These are phyloP conservation scores for Embiotoca jacksoni DNA, from an alignment of 2,113 vertebrate species.

Conservation along the genomic window DNA sequence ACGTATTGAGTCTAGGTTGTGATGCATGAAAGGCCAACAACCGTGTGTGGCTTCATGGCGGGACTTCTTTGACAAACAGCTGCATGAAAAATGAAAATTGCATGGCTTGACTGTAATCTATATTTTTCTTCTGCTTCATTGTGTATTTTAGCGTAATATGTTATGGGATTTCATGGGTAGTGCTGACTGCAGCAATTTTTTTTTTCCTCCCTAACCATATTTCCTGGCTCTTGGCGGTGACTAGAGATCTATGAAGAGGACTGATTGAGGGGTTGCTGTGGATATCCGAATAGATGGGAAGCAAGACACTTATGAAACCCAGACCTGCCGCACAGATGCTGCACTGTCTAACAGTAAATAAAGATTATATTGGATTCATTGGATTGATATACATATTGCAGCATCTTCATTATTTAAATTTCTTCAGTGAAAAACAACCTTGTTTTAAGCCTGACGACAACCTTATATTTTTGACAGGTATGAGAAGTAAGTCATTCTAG, in stretches of 20 bases:
- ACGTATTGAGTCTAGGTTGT: conserved; percentile 53
- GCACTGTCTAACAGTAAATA: not conserved
- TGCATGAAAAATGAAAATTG: conserved; percentile 67
- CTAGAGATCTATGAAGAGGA: conserved; percentile 59
- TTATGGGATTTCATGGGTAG: conserved; percentile 56
- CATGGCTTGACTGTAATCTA: conserved; percentile 59
- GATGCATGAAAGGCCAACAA: conserved; percentile 54
- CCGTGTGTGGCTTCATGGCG: conserved; percentile 25
- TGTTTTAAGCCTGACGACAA: not conserved
- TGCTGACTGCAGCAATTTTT: conserved; percentile 67
- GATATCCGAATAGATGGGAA: conserved; percentile 47
- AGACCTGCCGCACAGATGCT: conserved; percentile 8
- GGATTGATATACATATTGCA: conserved; percentile 3
- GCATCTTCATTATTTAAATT: not conserved
- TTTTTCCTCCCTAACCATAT: conserved; percentile 32
- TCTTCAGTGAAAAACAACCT: not conserved
- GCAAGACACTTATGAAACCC: conserved; percentile 22
- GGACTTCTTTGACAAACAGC: conserved; percentile 52
- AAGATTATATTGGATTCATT: not conserved
- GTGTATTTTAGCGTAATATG: conserved; percentile 56
- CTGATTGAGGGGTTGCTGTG: conserved; percentile 46
- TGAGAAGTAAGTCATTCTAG: no score
- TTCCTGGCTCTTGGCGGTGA: conserved; percentile 37
- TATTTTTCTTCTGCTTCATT: conserved; percentile 57
- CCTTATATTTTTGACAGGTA: not conserved